These are phyloP conservation scores for Chiloscyllium punctatum DNA, from an alignment of 2,797 vertebrate species.

Conservation along the genomic window DNA sequence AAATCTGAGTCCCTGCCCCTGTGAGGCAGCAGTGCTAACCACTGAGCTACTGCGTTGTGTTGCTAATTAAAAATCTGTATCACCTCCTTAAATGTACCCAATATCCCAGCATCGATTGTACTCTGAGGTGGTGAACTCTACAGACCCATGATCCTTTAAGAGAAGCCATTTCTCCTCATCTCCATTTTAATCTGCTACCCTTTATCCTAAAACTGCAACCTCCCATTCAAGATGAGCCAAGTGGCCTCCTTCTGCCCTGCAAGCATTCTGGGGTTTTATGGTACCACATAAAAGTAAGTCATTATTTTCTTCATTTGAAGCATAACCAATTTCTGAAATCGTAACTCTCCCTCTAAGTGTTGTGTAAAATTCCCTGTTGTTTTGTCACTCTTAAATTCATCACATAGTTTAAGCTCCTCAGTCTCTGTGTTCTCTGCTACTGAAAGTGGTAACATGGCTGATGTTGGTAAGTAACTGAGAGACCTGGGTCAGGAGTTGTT, in stretches of 20 bases:
- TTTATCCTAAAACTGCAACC: too few species aligned
- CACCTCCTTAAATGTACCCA: too few species aligned
- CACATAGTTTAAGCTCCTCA: background rate
- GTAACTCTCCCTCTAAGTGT: background rate
- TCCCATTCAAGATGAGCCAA: background rate
- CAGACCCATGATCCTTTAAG: too few species aligned
- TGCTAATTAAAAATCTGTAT: too few species aligned
- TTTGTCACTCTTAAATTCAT: background rate
- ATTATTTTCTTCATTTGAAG: background rate
- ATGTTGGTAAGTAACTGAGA: background rate
- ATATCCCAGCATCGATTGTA: too few species aligned
- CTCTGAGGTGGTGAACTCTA: too few species aligned
- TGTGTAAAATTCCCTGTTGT: background rate
- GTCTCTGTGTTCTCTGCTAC: background rate
- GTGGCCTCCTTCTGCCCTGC: background rate
- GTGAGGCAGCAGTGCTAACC: too few species aligned
- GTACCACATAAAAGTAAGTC: background rate
- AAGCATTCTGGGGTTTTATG: background rate
- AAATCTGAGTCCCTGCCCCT: too few species aligned
- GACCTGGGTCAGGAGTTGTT: background rate
- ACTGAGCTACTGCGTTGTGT: too few species aligned
- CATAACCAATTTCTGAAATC: background rate
- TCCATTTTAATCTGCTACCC: too few species aligned
- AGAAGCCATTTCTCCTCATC: too few species aligned
- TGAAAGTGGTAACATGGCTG: background rate